Conservation (phyloP, 2,797 vertebrate genomes). For the Emys orbicularis region DNA sequence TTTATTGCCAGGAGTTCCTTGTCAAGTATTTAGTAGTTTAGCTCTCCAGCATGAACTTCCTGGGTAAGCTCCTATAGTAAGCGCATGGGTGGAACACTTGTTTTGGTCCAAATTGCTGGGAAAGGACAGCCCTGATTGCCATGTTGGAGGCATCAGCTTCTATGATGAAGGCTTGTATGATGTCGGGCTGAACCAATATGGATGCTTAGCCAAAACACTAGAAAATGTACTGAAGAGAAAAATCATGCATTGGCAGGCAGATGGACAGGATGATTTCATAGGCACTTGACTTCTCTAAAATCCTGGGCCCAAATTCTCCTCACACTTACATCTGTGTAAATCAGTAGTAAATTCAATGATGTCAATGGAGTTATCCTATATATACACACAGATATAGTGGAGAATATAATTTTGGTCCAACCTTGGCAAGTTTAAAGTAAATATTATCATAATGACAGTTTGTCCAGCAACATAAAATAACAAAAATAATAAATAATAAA, state of each 20-base stretch:
- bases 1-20: too few relatives aligned
- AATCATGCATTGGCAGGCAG: background rate
- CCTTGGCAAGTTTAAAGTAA: background rate
- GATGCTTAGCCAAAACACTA: background rate
- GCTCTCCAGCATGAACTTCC: too few relatives aligned
- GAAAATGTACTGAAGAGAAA: background rate
- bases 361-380: background rate
- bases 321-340: background rate
- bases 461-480: conserved; percentile 34
- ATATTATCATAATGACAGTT: background rate
- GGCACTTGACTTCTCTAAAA: background rate
- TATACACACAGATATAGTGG: background rate
- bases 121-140: too few relatives aligned
- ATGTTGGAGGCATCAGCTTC: too few relatives aligned
- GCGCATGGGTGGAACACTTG: too few relatives aligned
- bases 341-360: background rate
- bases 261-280: background rate
- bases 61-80: too few relatives aligned
- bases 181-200: too few relatives aligned
- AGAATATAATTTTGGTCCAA: conserved; percentile 40
- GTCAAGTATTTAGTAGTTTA: too few relatives aligned
- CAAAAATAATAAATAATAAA: conserved; percentile 41
- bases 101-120: too few relatives aligned
- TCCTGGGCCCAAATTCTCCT: background rate
- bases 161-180: too few relatives aligned